These are phyloP conservation scores for Camptogramma bilineatum DNA, from an alignment of 2,888 invertebrate genomes.

Conservation along the genomic window DNA sequence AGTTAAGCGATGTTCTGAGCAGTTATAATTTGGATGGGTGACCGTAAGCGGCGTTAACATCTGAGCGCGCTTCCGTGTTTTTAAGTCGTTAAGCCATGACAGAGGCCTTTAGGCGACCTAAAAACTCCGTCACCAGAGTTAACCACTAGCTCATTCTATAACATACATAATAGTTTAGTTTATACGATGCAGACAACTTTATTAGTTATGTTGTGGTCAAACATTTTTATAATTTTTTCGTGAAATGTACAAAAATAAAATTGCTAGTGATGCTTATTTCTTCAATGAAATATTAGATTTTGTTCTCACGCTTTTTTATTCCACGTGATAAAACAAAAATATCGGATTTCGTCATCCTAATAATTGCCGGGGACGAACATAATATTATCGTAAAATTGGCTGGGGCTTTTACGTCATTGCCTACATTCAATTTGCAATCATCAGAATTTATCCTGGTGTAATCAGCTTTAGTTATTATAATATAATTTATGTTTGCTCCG, in stretches of 20 bases:
- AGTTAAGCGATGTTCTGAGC: too few relatives aligned
- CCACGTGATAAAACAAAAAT: constrained; percentile 18
- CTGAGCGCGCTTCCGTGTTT: too few relatives aligned
- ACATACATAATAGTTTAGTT: too few relatives aligned
- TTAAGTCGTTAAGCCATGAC: too few relatives aligned
- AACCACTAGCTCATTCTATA: too few relatives aligned
- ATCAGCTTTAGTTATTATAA: constrained; percentile 5
- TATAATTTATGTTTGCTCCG: neutral
- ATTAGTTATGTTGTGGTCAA: neutral
- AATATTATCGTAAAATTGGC: constrained; percentile 14
- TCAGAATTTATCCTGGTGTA: constrained; percentile 5
- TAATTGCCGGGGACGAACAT: constrained; percentile 15
- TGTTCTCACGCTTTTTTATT: constrained; percentile 17
- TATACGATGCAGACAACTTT: too few relatives aligned
- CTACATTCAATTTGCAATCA: constrained; percentile 18
- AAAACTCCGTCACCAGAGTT: too few relatives aligned
- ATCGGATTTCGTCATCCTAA: constrained; percentile 24
- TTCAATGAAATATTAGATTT: neutral
- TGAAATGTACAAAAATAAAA: neutral
- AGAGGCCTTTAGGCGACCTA: too few relatives aligned
- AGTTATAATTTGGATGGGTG: too few relatives aligned
- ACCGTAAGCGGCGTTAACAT: too few relatives aligned
- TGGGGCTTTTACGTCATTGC: constrained; percentile 17
- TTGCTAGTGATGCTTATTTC: too few relatives aligned
- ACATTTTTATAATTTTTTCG: neutral